These are phyloP conservation scores for Copsychus sechellarum DNA, from an alignment of 2,113 vertebrate genomes.

Conservation along the genomic window DNA sequence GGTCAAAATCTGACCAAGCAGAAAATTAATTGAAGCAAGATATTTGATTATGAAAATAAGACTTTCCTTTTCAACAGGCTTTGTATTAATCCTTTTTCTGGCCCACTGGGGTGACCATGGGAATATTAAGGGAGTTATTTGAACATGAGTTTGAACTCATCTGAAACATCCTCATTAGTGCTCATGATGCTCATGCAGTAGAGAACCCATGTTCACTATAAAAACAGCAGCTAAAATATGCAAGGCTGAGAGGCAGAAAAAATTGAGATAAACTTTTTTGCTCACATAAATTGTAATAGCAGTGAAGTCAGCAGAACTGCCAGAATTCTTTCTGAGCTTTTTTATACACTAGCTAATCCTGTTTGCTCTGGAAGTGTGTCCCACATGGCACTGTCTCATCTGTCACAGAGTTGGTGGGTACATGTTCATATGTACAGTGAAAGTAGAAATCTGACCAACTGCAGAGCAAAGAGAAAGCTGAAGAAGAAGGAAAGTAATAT, in stretches of 20 bases:
- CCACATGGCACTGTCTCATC: not conserved
- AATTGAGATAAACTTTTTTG: not conserved
- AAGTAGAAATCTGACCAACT: not conserved
- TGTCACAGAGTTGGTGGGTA: not conserved
- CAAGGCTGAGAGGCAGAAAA: not conserved
- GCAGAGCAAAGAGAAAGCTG: not conserved
- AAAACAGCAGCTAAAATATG: not conserved
- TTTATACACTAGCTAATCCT: not conserved
- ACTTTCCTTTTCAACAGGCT: not conserved
- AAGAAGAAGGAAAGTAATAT: not conserved
- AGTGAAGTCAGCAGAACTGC: not conserved
- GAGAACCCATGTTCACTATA: not conserved
- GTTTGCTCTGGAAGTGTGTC: not conserved
- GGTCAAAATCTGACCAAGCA: not conserved
- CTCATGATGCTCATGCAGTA: not conserved
- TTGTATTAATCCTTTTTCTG: not conserved
- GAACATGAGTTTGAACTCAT: not conserved
- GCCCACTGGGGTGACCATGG: not conserved
- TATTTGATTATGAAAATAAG: not conserved
- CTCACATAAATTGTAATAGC: not conserved
- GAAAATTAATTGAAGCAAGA: not conserved
- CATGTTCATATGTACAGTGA: not conserved
- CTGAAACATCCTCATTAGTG: not conserved
- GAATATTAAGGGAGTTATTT: not conserved
- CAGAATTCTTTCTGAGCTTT: not conserved